Base-by-base conservation (phyloP, 2,888 invertebrate species). In the Busseola fusca region DNA sequence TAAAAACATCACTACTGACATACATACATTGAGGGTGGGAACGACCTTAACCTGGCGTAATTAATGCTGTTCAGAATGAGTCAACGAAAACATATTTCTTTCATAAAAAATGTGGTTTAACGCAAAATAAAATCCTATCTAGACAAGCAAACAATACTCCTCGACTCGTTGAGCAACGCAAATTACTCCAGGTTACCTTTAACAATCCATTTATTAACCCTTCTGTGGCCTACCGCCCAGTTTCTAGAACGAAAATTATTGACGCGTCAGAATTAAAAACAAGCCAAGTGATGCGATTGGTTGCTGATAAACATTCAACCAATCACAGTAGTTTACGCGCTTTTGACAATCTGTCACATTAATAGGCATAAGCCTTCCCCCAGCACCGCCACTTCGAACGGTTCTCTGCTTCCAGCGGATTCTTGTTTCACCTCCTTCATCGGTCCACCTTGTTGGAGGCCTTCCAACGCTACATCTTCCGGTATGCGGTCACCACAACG, bases 171-270 rank as follows among this genome's bases (percentile, higher is more conserved):
- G 45, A 37, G 21, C 25, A 37, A 30, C 25, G 30, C 3, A 59
- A 54, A 65, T 67, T 40, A 74, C 10, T 18, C 2, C 45, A 59
- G 16, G 21, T 66, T 66, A 59, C 58, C 9, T 54, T n/a, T 67
- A 74, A 74, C 75, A 67, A 67, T 74, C 68, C 56, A 74, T 74
- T 67, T 48, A 68, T 56, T 60, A 74, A 74, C 67, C 18, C 40
- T 12, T 74, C 48, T 42, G 27, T 59, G 58, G 14, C 18, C 10
- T 52, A 52, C 25, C 14, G 6, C 3, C 3, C n/a, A 18, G 18
- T n/a, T 63, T 63, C 10, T 63, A 1, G n/a, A 63, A 25, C 6
- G 30, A 34, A 34, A 48, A 34, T 63, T n/a, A 30, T 30, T 9
- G 21, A 14, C 21, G 7, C 4, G 7, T 1, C 7, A 62, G 45